These are phyloP conservation scores for Eolophus roseicapilla DNA, from an alignment of 2,113 vertebrate genomes.

Conservation along the genomic window DNA sequence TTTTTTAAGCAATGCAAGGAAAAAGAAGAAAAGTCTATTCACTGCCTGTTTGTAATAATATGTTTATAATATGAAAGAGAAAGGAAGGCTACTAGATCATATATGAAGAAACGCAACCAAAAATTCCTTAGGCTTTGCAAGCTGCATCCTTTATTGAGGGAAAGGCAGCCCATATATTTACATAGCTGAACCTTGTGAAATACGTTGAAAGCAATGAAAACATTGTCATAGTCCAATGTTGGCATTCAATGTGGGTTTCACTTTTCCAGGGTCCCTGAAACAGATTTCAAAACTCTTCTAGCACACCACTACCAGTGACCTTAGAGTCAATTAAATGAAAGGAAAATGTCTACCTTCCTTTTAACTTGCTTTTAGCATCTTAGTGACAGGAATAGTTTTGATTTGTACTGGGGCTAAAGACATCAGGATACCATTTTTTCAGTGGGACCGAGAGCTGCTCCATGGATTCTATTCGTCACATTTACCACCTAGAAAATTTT, in stretches of 20 bases:
- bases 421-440: neutral
- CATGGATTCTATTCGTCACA: neutral
- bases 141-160: neutral
- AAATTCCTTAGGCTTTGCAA: slow-evolving; percentile 23
- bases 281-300: neutral
- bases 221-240: neutral
- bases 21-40: slow-evolving; percentile 14
- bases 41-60: slow-evolving; percentile 41
- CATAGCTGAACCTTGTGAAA: slow-evolving; percentile 31
- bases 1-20: slow-evolving; percentile 24
- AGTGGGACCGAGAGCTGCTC: neutral
- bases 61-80: slow-evolving; percentile 53
- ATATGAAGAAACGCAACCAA: slow-evolving; percentile 36
- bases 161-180: slow-evolving; percentile 4
- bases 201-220: neutral
- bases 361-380: neutral
- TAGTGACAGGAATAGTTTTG: neutral
- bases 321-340: neutral
- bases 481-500: neutral
- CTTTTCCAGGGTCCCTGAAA: neutral
- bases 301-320: neutral
- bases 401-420: neutral
- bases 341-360: neutral
- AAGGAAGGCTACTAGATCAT: slow-evolving; percentile 18
- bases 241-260: neutral